A percentile compares a stretch with the other conserved stretches of the same genome.
Evolutionary conservation across 2,797 vertebrate genomes (phyloP).

Genomic region (Sebastes cheni): DNA sequence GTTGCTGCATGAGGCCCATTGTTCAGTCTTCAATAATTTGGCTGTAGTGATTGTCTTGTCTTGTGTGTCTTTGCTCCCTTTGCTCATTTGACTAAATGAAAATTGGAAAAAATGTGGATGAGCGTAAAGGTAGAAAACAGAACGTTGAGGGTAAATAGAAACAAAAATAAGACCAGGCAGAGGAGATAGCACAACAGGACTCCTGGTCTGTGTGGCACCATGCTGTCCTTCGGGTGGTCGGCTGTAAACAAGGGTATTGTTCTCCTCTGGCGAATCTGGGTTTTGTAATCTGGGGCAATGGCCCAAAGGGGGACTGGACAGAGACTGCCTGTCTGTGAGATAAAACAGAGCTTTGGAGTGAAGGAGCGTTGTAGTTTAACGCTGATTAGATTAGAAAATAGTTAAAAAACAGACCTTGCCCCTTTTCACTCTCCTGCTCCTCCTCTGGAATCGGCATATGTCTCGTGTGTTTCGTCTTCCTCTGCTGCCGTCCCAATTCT

Average conservation of each 20-base stretch:
- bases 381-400: constrained; percentile 31
- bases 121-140: background rate
- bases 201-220: constrained; percentile 28
- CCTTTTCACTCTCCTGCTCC: constrained; percentile 1
- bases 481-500: background rate
- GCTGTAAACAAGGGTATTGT: constrained; percentile 57
- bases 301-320: constrained; percentile 44
- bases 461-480: background rate
- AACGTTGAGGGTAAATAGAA: background rate
- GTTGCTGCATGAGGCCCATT: no score
- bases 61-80: background rate
- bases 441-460: background rate
- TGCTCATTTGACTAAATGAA: background rate
- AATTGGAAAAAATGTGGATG: background rate
- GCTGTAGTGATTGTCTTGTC: background rate
- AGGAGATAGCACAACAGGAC: constrained; percentile 3
- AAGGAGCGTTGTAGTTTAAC: constrained; percentile 33
- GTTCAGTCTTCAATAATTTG: background rate
- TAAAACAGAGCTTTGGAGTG: constrained; percentile 34
- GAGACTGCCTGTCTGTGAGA: constrained; percentile 48
- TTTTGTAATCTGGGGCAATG: constrained; percentile 56
- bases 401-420: background rate
- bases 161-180: constrained; percentile 11
- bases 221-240: constrained; percentile 32
- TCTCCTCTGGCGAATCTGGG: constrained; percentile 45